These are phyloP conservation scores for Antheraea pernyi DNA, from an alignment of 1,140 invertebrate genomes.

Conservation along the genomic window DNA sequence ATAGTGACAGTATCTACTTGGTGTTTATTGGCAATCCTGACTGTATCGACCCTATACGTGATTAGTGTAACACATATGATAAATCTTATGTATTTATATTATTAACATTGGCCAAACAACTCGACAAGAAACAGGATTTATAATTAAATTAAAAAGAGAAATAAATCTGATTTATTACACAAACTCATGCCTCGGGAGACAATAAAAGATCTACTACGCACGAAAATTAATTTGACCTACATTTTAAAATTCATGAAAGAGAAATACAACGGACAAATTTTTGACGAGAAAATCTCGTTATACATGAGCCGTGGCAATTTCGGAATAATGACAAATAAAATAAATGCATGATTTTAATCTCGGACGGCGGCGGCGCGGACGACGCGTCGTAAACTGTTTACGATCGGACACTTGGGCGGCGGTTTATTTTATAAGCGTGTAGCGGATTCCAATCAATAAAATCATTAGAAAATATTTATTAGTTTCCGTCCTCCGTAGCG, in stretches of 20 bases:
- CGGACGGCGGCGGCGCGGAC: conserved; percentile 42
- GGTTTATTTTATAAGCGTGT: conserved; percentile 16
- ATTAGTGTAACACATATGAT: too few species aligned
- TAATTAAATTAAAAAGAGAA: not conserved
- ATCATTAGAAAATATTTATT: too few species aligned
- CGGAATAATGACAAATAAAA: conserved; percentile 66
- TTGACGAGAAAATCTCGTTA: not conserved
- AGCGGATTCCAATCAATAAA: conserved; percentile 1
- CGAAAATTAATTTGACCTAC: conserved; percentile 1
- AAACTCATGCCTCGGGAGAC: not conserved
- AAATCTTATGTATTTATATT: not conserved
- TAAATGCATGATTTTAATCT: conserved; percentile 72
- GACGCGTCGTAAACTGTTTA: conserved; percentile 63
- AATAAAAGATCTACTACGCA: conserved; percentile 5
- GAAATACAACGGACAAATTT: conserved; percentile 7
- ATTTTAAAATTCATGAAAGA: conserved; percentile 11
- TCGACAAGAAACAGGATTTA: not conserved
- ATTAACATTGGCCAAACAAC: not conserved
- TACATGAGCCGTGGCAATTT: conserved; percentile 34
- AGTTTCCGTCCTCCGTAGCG: too few species aligned
- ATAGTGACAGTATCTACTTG: too few species aligned
- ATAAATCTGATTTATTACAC: not conserved
- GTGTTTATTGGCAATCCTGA: too few species aligned
- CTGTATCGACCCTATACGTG: too few species aligned
- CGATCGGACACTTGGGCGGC: conserved; percentile 40